Percentiles rank a stretch among this genome's conserved stretches.
Conservation (phyloP, 2,797 vertebrate species). For the Enoplosus armatus region DNA sequence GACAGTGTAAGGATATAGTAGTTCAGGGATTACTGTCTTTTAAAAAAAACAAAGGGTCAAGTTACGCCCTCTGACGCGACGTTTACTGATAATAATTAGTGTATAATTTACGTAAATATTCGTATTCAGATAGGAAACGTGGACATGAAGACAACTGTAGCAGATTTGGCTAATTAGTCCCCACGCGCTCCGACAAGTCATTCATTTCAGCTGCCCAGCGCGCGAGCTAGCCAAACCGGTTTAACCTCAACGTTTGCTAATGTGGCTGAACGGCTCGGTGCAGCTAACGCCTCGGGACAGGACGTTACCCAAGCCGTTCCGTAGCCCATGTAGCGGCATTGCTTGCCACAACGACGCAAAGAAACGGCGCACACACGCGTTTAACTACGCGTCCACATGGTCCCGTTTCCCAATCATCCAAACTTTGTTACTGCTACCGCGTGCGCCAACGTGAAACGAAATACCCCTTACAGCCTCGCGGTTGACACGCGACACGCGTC, state of each 20-base stretch:
- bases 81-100: accelerated
- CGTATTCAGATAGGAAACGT: accelerated
- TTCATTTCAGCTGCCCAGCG: conserved; percentile 25
- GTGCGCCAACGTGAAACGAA: conserved; percentile 1
- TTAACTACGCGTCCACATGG: neutral
- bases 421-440: conserved; percentile 30
- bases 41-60: no score
- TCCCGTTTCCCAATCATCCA: neutral
- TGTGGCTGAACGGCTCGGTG: no score
- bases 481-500: neutral
- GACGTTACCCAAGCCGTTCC: neutral
- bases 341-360: neutral
- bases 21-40: no score
- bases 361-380: no score
- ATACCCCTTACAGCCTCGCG: no score
- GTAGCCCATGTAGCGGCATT: accelerated
- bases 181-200: conserved; percentile 22
- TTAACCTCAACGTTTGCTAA: neutral
- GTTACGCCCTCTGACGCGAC: no score
- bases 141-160: no score
- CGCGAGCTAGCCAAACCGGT: conserved; percentile 8
- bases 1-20: no score
- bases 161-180: neutral
- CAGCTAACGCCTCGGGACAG: neutral
- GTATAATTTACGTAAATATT: neutral